Evolutionary conservation across 53 echinoderm and acorn worm genomes (phyloP).

Genomic region (Paracentrotus lividus): DNA sequence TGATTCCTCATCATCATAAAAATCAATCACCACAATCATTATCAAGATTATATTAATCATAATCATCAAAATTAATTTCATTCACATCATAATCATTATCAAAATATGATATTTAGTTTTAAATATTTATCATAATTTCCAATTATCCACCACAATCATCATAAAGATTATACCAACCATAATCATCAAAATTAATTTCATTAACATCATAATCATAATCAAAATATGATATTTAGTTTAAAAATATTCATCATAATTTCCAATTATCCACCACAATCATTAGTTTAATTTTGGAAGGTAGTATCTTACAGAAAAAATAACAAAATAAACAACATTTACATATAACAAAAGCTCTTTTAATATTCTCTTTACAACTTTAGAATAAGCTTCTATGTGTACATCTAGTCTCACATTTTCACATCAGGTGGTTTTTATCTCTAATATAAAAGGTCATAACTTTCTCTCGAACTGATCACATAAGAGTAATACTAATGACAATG

Average conservation of each 20-base stretch:
- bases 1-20: constrained; percentile 47
- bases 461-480: neutral
- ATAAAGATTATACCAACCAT: neutral
- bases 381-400: too few species aligned
- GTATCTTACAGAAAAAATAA: neutral
- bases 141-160: neutral
- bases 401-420: neutral
- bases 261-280: constrained; percentile 1
- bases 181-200: neutral
- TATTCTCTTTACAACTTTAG: constrained; percentile 33
- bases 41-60: neutral
- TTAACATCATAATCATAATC: constrained; percentile 18
- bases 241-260: neutral
- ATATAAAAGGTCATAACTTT: neutral
- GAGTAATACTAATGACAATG: too few species aligned
- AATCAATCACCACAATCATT: constrained; percentile 4
- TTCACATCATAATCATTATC: neutral
- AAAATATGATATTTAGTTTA: neutral
- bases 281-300: neutral
- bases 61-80: neutral
- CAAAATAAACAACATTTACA: neutral
- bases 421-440: neutral
- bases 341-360: constrained; percentile 20
- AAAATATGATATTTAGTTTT: too few species aligned
- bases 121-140: neutral